A percentile compares a stretch with the other conserved stretches of the same genome.
Conservation (phyloP, 1,140 invertebrate genomes). For the Drosophila repleta region DNA sequence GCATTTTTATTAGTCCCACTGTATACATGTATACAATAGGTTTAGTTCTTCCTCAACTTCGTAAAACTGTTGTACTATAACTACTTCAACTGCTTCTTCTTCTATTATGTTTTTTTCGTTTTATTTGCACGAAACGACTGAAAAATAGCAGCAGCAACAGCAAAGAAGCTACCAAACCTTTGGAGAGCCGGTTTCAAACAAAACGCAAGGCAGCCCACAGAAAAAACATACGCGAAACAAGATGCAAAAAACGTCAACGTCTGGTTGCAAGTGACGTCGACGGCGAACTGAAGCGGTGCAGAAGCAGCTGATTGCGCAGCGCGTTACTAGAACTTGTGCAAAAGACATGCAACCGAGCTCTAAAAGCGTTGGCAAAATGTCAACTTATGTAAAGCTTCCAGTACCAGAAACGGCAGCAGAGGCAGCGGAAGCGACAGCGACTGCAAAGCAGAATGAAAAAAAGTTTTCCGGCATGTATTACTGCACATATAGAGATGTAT, state of each 20-base stretch:
- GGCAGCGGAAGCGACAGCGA: conserved; percentile 1
- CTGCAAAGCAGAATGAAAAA: conserved; percentile 26
- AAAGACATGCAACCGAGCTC: conserved; percentile 78
- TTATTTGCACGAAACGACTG: conserved; percentile 60
- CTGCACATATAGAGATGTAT: conserved; percentile 38
- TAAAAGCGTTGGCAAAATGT: conserved; percentile 63
- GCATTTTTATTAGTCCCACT: too few species aligned
- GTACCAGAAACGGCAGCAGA: background rate
- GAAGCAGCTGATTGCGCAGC: conserved; percentile 68
- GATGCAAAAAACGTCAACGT: conserved; percentile 58
- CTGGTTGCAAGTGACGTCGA: conserved; percentile 46
- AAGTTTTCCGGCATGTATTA: conserved; percentile 67
- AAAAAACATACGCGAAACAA: conserved; percentile 42
- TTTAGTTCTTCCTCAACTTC: background rate
- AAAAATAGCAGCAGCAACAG: conserved; percentile 47
- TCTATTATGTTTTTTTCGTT: conserved; percentile 2
- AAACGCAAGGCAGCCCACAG: conserved; percentile 27
- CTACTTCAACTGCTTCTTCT: conserved; percentile 19
- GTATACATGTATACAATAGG: too few species aligned
- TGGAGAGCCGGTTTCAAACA: conserved; percentile 68
- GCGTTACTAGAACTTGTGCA: conserved; percentile 64
- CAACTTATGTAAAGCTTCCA: conserved; percentile 74
- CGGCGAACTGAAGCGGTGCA: conserved; percentile 18
- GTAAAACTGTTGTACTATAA: background rate
- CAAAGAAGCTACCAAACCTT: conserved; percentile 65